These are phyloP conservation scores for Luffia ferchaultella DNA, from an alignment of 2,888 invertebrate genomes.

Conservation along the genomic window DNA sequence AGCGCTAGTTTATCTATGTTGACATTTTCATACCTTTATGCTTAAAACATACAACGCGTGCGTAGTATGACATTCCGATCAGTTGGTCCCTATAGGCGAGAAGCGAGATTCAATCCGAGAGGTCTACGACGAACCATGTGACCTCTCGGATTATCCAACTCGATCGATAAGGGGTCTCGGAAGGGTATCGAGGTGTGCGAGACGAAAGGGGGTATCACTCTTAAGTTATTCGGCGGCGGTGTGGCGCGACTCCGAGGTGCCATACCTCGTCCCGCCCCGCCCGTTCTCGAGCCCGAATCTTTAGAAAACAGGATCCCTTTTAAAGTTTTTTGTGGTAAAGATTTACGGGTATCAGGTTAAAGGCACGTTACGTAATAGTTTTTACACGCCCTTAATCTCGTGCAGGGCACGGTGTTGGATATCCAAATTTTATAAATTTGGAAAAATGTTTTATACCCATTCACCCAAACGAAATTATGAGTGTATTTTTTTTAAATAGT, in stretches of 20 bases:
- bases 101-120: neutral
- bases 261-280: conserved; percentile 20
- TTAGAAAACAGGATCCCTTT: conserved; percentile 38
- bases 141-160: conserved; percentile 54
- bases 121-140: conserved; percentile 29
- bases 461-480: too few species aligned
- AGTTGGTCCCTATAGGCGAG: too few species aligned
- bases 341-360: conserved; percentile 55
- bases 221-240: conserved; percentile 63
- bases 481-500: too few species aligned
- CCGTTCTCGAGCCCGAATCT: conserved; percentile 20
- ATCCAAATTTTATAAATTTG: too few species aligned
- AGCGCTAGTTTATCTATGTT: too few species aligned
- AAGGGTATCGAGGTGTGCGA: conserved; percentile 21
- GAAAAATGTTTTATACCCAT: too few species aligned
- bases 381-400: conserved; percentile 53
- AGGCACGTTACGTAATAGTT: conserved; percentile 56
- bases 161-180: conserved; percentile 46
- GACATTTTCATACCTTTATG: too few species aligned
- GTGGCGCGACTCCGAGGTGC: conserved; percentile 57
- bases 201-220: conserved; percentile 27
- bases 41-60: too few species aligned
- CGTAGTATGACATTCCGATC: too few species aligned
- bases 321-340: conserved; percentile 39
- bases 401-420: conserved; percentile 18